A percentile compares a stretch with the other conserved stretches of the same genome.
Conservation (phyloP, 2,797 vertebrate species). For the Muscicapa comitata region DNA sequence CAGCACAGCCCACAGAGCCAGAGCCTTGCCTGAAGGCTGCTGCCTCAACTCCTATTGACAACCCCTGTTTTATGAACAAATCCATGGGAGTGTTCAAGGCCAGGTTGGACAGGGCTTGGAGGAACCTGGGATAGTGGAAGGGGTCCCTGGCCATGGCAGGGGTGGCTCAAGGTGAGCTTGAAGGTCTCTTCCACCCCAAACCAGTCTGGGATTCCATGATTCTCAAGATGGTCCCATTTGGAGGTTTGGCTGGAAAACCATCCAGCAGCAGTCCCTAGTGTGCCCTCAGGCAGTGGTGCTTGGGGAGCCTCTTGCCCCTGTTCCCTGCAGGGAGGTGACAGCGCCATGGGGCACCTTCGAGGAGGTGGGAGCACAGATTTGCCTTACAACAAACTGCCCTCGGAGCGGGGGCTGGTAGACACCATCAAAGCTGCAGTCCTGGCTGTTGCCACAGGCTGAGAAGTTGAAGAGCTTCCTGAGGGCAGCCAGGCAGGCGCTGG, state of each 20-base stretch:
- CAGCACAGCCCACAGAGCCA: not conserved
- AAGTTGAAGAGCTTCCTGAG: slow-evolving; percentile 80
- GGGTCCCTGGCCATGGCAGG: not conserved
- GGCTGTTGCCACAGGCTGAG: slow-evolving; percentile 64
- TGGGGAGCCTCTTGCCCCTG: not conserved
- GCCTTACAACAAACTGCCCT: slow-evolving; percentile 81
- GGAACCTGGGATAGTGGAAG: not conserved
- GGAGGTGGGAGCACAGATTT: not conserved
- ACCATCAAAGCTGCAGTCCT: slow-evolving; percentile 78
- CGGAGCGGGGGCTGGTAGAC: slow-evolving; percentile 80
- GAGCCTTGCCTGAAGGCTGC: not conserved
- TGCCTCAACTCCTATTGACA: not conserved
- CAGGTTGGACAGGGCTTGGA: not conserved
- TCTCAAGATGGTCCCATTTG: not conserved
- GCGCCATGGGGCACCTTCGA: accelerated
- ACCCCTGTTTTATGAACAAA: not conserved
- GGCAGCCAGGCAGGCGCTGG: slow-evolving; percentile 70
- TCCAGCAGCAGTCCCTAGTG: not conserved
- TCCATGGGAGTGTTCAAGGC: not conserved
- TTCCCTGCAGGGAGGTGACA: not conserved
- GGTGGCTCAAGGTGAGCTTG: not conserved
- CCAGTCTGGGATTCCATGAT: not conserved
- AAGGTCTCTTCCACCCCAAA: not conserved
- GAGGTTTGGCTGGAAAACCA: not conserved
- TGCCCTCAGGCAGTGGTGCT: not conserved